These are phyloP conservation scores for Nautilus pompilius DNA, from an alignment of 1,140 invertebrate genomes.

Conservation along the genomic window DNA sequence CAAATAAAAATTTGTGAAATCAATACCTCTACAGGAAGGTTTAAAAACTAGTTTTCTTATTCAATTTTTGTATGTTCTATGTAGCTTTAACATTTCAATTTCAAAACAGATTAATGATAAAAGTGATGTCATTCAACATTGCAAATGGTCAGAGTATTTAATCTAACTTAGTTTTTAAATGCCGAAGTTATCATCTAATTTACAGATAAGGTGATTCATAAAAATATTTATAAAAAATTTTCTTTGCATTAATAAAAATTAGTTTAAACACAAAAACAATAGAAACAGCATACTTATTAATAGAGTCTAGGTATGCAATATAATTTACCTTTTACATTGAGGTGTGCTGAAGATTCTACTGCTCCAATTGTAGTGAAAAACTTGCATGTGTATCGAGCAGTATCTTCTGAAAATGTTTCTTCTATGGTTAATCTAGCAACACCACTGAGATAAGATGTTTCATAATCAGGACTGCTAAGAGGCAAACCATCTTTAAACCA, in stretches of 20 bases:
- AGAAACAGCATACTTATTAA: background rate
- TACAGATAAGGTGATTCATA: slow-evolving; percentile 14
- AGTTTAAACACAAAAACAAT: slow-evolving; percentile 1
- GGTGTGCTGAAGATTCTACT: slow-evolving; percentile 69
- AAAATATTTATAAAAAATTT: slow-evolving; percentile 29
- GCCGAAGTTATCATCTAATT: background rate
- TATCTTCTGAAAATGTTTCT: slow-evolving; percentile 79
- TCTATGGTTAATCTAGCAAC: slow-evolving; percentile 67
- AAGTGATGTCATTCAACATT: too few relatives aligned
- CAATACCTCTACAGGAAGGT: too few relatives aligned
- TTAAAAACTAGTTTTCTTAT: too few relatives aligned
- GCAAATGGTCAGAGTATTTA: too few relatives aligned
- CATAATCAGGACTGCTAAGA: slow-evolving; percentile 71
- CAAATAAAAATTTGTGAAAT: too few relatives aligned
- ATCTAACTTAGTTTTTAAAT: background rate
- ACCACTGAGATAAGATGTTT: slow-evolving; percentile 58
- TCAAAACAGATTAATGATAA: too few relatives aligned
- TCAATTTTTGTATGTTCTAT: too few relatives aligned
- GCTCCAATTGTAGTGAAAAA: slow-evolving; percentile 69
- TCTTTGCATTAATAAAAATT: slow-evolving; percentile 17
- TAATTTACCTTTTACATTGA: slow-evolving; percentile 70
- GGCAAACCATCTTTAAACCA: slow-evolving; percentile 87
- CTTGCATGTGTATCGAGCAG: slow-evolving; percentile 72
- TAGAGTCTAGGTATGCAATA: background rate
- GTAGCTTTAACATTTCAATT: too few relatives aligned